Conservation (phyloP, 2,113 vertebrate species). For the Bubalus kerabau region DNA sequence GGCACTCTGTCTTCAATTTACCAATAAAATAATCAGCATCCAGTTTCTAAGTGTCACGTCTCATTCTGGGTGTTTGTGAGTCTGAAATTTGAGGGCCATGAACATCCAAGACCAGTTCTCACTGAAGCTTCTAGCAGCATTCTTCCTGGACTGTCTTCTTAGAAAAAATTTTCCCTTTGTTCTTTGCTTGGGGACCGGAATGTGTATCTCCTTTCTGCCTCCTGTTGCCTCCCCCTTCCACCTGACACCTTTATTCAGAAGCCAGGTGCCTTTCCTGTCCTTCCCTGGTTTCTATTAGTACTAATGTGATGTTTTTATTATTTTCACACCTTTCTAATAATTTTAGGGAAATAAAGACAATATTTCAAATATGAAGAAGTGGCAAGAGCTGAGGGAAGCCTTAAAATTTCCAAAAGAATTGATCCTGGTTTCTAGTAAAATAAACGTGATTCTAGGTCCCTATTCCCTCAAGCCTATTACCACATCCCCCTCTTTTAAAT, state of each 20-base stretch:
- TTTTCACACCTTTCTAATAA: neutral
- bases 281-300: neutral
- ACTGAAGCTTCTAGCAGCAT: fast-evolving
- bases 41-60: neutral
- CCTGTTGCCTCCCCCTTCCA: neutral
- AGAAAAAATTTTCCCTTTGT: neutral
- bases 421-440: neutral
- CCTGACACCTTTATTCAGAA: neutral
- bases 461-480: neutral
- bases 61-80: neutral
- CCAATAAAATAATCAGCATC: neutral
- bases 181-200: neutral
- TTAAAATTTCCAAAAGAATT: neutral
- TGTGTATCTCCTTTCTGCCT: neutral
- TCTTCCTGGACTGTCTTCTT: neutral
- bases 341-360: neutral
- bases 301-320: neutral
- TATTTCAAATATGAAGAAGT: neutral
- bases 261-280: neutral
- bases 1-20: neutral
- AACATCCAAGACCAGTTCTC: neutral
- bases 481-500: neutral
- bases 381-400: neutral
- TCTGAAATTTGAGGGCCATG: neutral
- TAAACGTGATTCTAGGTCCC: neutral